A percentile compares a stretch with the other conserved stretches of the same genome.
Conservation (phyloP, 2,113 vertebrate genomes). For the Numida meleagris region DNA sequence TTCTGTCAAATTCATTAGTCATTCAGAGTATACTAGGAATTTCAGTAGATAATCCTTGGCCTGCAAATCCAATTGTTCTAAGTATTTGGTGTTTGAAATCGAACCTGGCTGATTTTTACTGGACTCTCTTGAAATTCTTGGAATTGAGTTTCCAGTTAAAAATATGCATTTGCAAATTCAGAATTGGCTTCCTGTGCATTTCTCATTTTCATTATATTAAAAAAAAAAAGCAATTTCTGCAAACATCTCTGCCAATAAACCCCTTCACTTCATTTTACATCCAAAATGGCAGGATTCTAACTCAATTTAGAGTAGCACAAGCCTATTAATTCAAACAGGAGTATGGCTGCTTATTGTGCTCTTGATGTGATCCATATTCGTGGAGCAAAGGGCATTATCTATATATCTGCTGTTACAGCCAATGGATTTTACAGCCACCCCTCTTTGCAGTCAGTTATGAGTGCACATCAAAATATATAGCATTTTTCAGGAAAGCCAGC, state of each 20-base stretch:
- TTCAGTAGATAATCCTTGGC: constrained; percentile 36
- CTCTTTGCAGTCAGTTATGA: constrained; percentile 16
- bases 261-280: neutral
- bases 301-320: constrained; percentile 6
- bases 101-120: constrained; percentile 24
- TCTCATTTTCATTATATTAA: neutral
- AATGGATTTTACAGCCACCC: constrained; percentile 46
- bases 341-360: constrained; percentile 17
- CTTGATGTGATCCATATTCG: constrained; percentile 24
- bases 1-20: constrained; percentile 11
- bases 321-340: constrained; percentile 24
- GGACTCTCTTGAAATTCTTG: constrained; percentile 38
- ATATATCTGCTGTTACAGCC: constrained; percentile 16
- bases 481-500: constrained; percentile 45
- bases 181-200: constrained; percentile 34
- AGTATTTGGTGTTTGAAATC: neutral
- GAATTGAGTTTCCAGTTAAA: constrained; percentile 46
- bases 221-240: neutral
- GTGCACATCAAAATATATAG: constrained; percentile 37
- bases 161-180: constrained; percentile 23
- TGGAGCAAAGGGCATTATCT: constrained; percentile 48
- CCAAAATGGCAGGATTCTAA: constrained; percentile 2
- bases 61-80: constrained; percentile 24
- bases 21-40: constrained; percentile 36
- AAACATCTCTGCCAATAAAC: constrained; percentile 42